Base-by-base conservation (phyloP, 1,140 invertebrate genomes). In the Aphaenogaster ashmeadi region DNA sequence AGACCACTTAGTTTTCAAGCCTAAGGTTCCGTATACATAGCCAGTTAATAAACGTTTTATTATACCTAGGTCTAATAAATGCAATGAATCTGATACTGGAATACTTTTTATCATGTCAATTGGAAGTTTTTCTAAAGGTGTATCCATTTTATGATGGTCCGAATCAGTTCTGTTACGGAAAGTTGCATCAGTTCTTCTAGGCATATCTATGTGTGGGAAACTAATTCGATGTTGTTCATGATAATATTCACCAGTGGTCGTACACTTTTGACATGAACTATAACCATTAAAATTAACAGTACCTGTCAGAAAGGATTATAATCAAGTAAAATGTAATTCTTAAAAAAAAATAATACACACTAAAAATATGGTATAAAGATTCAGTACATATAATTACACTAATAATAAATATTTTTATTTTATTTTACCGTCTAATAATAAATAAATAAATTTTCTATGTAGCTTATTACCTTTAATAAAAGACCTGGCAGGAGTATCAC, bases 1-100 rank as follows among this genome's bases (percentile, higher is more conserved):
- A 77, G 56, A 60, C 56, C 56, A 77, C 1, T 77, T 77, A 77
- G 54, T 77, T 60, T 77, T 47, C 5, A 54, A 74, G 33, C 71
- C 33, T 38, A 74, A 74, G 2, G 33, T 74, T 74, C 52, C 50
- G 1, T 74, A 74, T 4, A 52, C 44, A 13, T 38, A 56, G 52
- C 71, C 33, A 27, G 74, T 77, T 77, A 60, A 47, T 77, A 77
- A 77, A 62, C 21, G 72, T 62, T 77, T 77, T 77, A 44, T 77
- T 62, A 62, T 62, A 75, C 52, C 36, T 44, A 77, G 56, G 2
- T 77, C 74, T 77, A 77, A 62, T 44, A 77, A 60, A 36, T 77
- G 56, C 21, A 77, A 77, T 47, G 56, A 47, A 77, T 77, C 56
- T 0, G 41, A 77, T 60, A 60, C 3, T 0, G 74, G 74, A 77